A percentile compares a stretch with the other conserved stretches of the same genome.
These are phyloP conservation scores for Agelas oroides DNA, from an alignment of 37 sponge, comb jelly and placozoan genomes.

Conservation along the genomic window DNA sequence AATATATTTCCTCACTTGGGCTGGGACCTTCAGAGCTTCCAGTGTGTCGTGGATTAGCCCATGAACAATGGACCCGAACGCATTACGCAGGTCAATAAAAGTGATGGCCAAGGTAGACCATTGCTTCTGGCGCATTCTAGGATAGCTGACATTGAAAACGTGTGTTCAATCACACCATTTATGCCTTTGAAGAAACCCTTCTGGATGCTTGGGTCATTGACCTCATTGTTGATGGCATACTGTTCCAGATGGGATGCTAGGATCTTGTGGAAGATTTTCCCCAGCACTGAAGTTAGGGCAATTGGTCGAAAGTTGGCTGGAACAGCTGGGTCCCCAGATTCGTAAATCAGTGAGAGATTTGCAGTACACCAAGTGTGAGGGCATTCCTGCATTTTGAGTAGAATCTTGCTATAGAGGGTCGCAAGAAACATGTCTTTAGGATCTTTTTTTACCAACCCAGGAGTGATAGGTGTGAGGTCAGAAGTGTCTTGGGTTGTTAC, in stretches of 20 bases:
- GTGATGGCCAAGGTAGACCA: conserved; percentile 2
- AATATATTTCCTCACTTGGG: too few relatives aligned
- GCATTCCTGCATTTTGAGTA: background rate
- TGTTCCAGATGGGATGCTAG: background rate
- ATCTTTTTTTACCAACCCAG: too few relatives aligned
- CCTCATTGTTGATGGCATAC: background rate
- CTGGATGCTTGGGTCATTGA: conserved; percentile 9
- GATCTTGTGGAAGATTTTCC: background rate
- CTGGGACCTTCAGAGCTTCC: too few relatives aligned
- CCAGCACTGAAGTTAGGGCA: conserved; percentile 16
- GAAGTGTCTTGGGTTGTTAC: too few relatives aligned
- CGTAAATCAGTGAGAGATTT: background rate
- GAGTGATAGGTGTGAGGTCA: too few relatives aligned
- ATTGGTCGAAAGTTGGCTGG: conserved; percentile 17
- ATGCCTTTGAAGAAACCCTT: conserved; percentile 27
- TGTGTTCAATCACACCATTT: conserved; percentile 39
- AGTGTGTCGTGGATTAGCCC: too few relatives aligned
- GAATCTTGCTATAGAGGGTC: too few relatives aligned
- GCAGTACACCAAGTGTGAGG: background rate
- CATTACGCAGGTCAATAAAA: conserved; percentile 37
- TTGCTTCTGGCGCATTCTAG: background rate
- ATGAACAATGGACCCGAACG: too few relatives aligned
- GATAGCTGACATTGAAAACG: background rate
- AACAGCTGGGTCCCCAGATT: background rate
- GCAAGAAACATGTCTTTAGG: too few relatives aligned